Evolutionary conservation across 2,888 invertebrate species (phyloP), one percentile per base, ranked within the genome.

Genomic region (Pammene fasciana): DNA sequence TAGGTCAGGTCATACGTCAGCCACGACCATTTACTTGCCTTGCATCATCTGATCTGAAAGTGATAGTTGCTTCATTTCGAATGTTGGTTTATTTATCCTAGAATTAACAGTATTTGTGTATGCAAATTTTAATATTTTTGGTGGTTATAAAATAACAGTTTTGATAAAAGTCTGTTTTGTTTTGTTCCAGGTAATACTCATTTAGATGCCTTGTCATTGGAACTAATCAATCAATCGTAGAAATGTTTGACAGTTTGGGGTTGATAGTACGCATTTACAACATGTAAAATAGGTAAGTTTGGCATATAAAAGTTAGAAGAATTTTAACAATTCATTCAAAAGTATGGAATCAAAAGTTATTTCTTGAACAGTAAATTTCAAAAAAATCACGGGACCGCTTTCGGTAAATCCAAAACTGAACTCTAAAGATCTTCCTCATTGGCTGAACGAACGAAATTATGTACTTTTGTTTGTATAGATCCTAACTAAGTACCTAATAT

Each of bases 11-110:
- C 50, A 50, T 4, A 16, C 11, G 26, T n/a, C 43, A 34, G 57
- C 67, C 1, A 54, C 34, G 16, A 43, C 43, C 16, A 48, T 62
- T 62, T 62, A 62, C 46, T 68, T 62, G 46, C 45, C 46, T 48
- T 62, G 10, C 56, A 50, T 59, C 48, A 59, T n/a, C 41, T 14
- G 18, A 57, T 5, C 38, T 11, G 38, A 57, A 59, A 34, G 52
- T 45, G 54, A 60, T 13, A 34, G 54, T 54, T n/a, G 7, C n/a
- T 13, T 54, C 43, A 52, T 45, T 36, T 48, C 18, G 14, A n/a
- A 54, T 34, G 6, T 52, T 9, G 11, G 13, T 52, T 26, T 50
- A 16, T 16, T 16, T 18, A 50, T 48, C 18, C 7, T 18, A 7
- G 26, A 16, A 26, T 52, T 13, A 26, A 16, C 4, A 26, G 26